A percentile compares a stretch with the other conserved stretches of the same genome.
These are phyloP conservation scores for Lasius fuliginosus DNA, from an alignment of 2,888 invertebrate genomes.

Conservation along the genomic window DNA sequence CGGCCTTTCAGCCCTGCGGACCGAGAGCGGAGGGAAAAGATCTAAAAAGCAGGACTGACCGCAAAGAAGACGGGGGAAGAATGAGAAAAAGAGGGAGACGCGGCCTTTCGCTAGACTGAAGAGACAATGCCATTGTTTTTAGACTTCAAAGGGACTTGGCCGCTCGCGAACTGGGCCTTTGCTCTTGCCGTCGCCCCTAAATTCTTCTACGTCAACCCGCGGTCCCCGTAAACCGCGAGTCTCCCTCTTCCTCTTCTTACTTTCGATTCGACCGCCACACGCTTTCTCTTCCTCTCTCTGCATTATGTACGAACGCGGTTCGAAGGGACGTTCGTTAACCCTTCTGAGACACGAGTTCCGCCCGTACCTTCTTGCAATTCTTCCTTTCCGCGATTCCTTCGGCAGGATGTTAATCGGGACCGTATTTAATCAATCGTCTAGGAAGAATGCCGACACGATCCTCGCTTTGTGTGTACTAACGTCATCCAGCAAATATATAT, in stretches of 20 bases:
- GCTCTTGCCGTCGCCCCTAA: constrained; percentile 86
- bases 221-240: constrained; percentile 78
- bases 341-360: constrained; percentile 61
- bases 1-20: constrained; percentile 68
- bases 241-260: constrained; percentile 57
- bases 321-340: constrained; percentile 84
- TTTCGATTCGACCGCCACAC: constrained; percentile 49
- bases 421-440: constrained; percentile 58
- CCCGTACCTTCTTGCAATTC: constrained; percentile 32
- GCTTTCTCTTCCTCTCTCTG: constrained; percentile 61
- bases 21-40: constrained; percentile 79
- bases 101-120: constrained; percentile 84
- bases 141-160: constrained; percentile 85
- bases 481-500: background rate
- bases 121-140: constrained; percentile 87
- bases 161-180: constrained; percentile 85
- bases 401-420: constrained; percentile 63
- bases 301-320: constrained; percentile 80
- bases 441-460: constrained; percentile 5
- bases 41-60: constrained; percentile 74
- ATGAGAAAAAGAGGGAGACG: constrained; percentile 68
- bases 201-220: constrained; percentile 86
- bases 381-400: constrained; percentile 32
- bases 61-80: constrained; percentile 65
- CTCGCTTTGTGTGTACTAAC: background rate